phyloP scores from a whole-genome alignment of 2,113 vertebrate genomes.

The Myanophis thanlyinensis region DNA sequence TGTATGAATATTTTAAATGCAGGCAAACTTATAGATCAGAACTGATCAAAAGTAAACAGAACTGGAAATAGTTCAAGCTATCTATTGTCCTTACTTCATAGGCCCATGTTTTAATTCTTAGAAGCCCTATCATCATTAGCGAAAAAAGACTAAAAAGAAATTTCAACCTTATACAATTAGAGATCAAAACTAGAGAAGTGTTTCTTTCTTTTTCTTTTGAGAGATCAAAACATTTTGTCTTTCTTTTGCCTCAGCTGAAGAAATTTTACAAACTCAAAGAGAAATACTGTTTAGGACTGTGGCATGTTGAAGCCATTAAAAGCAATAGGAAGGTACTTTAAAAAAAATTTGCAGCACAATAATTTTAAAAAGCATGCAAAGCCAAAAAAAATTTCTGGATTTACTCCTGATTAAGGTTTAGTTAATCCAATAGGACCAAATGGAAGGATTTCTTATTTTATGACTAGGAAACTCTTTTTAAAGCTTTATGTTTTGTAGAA shows the following conservation, averaged over 20 bases:
- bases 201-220: too few relatives aligned
- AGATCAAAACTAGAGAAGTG: not conserved
- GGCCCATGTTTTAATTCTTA: not conserved
- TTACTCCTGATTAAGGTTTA: not conserved
- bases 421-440: not conserved
- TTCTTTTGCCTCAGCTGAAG: not conserved
- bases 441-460: not conserved
- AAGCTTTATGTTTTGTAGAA: not conserved
- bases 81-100: not conserved
- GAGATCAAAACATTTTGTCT: not conserved
- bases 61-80: not conserved
- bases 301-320: not conserved
- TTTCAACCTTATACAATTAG: not conserved
- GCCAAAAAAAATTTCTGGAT: not conserved
- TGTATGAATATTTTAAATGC: not conserved
- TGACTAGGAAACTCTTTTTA: not conserved
- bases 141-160: not conserved
- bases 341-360: not conserved
- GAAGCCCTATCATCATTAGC: not conserved
- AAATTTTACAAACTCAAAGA: not conserved
- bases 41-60: not conserved
- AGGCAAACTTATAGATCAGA: not conserved
- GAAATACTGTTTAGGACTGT: not conserved
- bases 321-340: not conserved
- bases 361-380: not conserved